A percentile compares a stretch with the other conserved stretches of the same genome.
phyloP scores from a whole-genome alignment of 2,113 vertebrate species.

The Indri indri region DNA sequence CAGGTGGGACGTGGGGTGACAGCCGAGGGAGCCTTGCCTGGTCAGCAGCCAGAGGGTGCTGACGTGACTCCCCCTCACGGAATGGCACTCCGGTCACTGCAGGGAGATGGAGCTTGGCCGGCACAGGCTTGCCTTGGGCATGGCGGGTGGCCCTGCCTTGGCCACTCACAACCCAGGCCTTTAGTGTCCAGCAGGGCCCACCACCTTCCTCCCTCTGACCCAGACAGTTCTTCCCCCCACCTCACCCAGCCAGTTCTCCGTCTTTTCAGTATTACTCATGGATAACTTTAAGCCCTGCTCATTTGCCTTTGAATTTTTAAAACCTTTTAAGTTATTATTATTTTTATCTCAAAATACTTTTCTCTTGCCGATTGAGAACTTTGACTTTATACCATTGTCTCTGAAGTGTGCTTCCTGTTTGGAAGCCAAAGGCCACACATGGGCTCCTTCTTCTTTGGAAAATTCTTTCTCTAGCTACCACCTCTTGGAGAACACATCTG shows the following conservation, averaged over 20 bases:
- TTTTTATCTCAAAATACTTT: background rate
- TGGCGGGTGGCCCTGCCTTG: background rate
- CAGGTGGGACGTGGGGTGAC: no score
- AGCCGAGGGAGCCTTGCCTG: background rate
- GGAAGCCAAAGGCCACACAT: background rate
- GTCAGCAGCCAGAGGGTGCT: background rate
- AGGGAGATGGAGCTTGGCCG: background rate
- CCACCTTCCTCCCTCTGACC: background rate
- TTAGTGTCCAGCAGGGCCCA: background rate
- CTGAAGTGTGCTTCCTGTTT: background rate
- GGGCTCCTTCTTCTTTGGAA: background rate
- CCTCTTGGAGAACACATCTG: background rate
- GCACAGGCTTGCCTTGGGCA: no score
- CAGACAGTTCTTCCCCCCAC: accelerated
- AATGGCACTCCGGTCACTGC: background rate
- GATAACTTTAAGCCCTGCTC: background rate
- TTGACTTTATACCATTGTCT: background rate
- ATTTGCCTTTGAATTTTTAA: no score
- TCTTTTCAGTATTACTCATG: no score
- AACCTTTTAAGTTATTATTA: background rate
- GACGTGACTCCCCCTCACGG: no score
- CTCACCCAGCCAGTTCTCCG: background rate
- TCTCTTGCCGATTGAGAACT: background rate
- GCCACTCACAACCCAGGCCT: background rate
- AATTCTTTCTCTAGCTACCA: background rate